Base-by-base conservation (phyloP, 1,140 invertebrate genomes). In the Brachionus koreanus region DNA sequence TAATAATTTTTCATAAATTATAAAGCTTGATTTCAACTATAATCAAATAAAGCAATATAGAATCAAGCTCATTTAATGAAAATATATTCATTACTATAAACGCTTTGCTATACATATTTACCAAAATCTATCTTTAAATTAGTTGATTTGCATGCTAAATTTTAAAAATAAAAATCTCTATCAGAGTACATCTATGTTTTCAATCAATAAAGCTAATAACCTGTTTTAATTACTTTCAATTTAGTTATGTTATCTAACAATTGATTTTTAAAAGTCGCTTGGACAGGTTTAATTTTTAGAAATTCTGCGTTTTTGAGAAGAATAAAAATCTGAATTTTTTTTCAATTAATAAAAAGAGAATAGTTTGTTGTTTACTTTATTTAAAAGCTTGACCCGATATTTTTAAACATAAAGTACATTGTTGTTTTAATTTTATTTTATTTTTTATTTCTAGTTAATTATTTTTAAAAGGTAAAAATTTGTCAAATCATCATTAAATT, bases 71-170 rank as follows among this genome's bases (percentile, higher is more conserved):
- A 33, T 12, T 65, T 65, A 65, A 33, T 65, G 33, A 37, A 65
- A 33, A 65, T n/a, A 65, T 65, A 65, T 37, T 33, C 33, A 65
- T 12, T 13, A 12, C 33, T 65, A 65, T 33, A 37, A 65, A 65
- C 63, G 63, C 63, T 65, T 65, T 65, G 49, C 49, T 23, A 57
- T 37, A 65, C 25, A 65, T 65, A 65, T 65, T 65, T 65, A 33
- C 12, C 29, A 33, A 65, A 33, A 65, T 65, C n/a, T 65, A 65
- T 65, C 33, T 33, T 65, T 65, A 65, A 33, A 33, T 33, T 65
- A 65, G 63, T 33, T 65, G 25, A n/a, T 65, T 65, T 65, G 63
- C 63, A 65, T 65, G 63, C 63, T 65, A 65, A 65, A 65, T 65
- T 65, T 65, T 65, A 6, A 65, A 65, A 65, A 29, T 35, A n/a